Evolutionary conservation across 2,113 vertebrate genomes (phyloP).

Genomic region (Zosterops japonicus): DNA sequence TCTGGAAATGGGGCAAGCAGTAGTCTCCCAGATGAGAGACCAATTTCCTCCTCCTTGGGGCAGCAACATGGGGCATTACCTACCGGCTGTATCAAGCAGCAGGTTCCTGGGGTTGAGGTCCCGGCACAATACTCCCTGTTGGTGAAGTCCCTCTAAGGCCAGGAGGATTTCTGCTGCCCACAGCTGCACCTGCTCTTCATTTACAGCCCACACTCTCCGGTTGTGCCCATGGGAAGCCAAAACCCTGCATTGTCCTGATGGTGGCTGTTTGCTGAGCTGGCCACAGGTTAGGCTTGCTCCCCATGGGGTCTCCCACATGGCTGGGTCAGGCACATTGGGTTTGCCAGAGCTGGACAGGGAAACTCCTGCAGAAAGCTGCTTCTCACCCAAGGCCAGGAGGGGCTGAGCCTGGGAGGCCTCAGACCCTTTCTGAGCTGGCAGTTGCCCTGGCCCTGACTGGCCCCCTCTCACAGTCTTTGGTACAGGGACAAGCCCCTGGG

Average conservation of each 20-base stretch:
- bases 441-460: not conserved
- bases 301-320: rapidly evolving
- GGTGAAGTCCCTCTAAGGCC: slow-evolving; percentile 91
- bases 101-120: slow-evolving; percentile 97
- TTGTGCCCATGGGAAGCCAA: not conserved
- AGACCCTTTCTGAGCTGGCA: not conserved
- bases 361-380: not conserved
- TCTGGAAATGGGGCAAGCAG: not conserved
- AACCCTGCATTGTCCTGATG: not conserved
- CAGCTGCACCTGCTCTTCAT: slow-evolving; percentile 83
- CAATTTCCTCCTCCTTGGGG: not conserved
- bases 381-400: not conserved
- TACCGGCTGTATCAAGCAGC: slow-evolving; percentile 88
- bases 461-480: not conserved
- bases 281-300: not conserved
- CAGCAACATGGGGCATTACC: not conserved
- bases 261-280: not conserved
- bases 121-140: slow-evolving; percentile 92
- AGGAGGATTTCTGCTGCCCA: slow-evolving; percentile 93
- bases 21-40: not conserved
- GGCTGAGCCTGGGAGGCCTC: not conserved
- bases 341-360: not conserved
- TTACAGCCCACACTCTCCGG: slow-evolving; percentile 74
- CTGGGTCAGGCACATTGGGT: not conserved
- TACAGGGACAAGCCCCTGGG: not conserved